Percentiles rank a stretch among this genome's conserved stretches.
Evolutionary conservation across 2,888 invertebrate genomes (phyloP).

Genomic region (Lottia scabra): DNA sequence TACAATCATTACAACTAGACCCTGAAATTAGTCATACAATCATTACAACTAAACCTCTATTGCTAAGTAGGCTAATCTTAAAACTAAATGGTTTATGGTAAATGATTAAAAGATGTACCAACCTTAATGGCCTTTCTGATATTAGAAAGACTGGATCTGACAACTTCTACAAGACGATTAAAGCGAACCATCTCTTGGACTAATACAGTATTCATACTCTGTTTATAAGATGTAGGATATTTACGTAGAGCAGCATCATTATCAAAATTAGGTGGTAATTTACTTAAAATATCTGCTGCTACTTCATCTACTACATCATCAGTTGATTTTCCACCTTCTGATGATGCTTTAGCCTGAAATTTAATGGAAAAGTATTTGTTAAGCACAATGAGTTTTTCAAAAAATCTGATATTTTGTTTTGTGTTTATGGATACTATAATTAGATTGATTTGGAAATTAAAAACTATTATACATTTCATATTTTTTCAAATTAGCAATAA

Average conservation of each 20-base stretch:
- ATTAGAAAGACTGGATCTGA: slow-evolving; percentile 65
- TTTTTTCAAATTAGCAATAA: no score
- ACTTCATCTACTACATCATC: slow-evolving; percentile 85
- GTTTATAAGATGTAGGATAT: slow-evolving; percentile 69
- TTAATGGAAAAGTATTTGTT: no score
- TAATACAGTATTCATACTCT: slow-evolving; percentile 71
- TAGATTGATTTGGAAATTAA: no score
- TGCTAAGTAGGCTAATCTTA: no score
- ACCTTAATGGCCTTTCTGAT: slow-evolving; percentile 70
- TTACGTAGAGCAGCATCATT: slow-evolving; percentile 65
- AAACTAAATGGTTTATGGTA: no score
- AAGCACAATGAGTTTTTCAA: no score
- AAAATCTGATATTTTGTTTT: no score
- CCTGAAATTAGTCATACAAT: no score
- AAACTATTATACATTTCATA: no score
- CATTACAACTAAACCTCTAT: no score
- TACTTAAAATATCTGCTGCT: slow-evolving; percentile 81
- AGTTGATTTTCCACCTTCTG: slow-evolving; percentile 75
- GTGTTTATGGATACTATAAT: no score
- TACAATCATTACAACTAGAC: no score
- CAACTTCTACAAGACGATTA: slow-evolving; percentile 65
- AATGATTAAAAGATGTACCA: slow-evolving; percentile 18
- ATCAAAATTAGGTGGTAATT: slow-evolving; percentile 68
- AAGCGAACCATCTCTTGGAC: slow-evolving; percentile 71
- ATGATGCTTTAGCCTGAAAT: slow-evolving; percentile 62